A percentile compares a stretch with the other conserved stretches of the same genome.
Evolutionary conservation across 2,113 vertebrate species (phyloP).

Genomic region (Mastomys coucha): DNA sequence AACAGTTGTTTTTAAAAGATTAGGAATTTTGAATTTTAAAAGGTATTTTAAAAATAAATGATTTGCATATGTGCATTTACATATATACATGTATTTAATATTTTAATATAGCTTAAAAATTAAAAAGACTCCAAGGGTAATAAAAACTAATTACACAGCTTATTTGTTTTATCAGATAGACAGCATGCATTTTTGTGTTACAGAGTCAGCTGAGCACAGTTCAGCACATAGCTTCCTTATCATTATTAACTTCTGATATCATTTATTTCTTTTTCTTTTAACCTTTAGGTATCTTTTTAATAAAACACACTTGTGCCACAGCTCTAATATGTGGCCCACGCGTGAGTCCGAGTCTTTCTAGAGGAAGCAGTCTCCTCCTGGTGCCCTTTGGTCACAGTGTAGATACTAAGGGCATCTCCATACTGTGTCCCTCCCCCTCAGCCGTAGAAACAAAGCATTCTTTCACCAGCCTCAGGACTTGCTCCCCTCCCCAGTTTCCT

Average conservation of each 20-base stretch:
- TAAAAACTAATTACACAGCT: background rate
- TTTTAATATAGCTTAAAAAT: background rate
- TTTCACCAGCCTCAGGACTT: slow-evolving; percentile 94
- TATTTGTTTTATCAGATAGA: background rate
- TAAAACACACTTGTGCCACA: background rate
- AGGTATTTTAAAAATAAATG: background rate
- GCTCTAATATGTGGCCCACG: background rate
- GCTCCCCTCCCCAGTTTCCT: slow-evolving; percentile 83
- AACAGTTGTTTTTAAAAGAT: background rate
- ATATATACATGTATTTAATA: background rate
- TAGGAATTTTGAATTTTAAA: background rate
- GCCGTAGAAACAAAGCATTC: slow-evolving; percentile 98
- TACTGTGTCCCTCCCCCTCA: slow-evolving; percentile 95
- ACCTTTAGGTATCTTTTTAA: background rate
- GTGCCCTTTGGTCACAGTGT: slow-evolving; percentile 93
- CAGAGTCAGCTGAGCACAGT: background rate
- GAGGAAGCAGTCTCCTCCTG: slow-evolving; percentile 90
- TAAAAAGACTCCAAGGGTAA: background rate
- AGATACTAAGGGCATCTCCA: slow-evolving; percentile 88
- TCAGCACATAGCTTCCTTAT: slow-evolving; percentile 1
- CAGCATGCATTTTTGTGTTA: background rate
- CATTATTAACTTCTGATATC: background rate
- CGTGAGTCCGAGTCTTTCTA: slow-evolving; percentile 94
- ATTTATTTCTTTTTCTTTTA: background rate
- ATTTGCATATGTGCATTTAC: background rate